Evolutionary conservation across 2,888 invertebrate genomes (phyloP).

Genomic region (Drosophila kanekoi): DNA sequence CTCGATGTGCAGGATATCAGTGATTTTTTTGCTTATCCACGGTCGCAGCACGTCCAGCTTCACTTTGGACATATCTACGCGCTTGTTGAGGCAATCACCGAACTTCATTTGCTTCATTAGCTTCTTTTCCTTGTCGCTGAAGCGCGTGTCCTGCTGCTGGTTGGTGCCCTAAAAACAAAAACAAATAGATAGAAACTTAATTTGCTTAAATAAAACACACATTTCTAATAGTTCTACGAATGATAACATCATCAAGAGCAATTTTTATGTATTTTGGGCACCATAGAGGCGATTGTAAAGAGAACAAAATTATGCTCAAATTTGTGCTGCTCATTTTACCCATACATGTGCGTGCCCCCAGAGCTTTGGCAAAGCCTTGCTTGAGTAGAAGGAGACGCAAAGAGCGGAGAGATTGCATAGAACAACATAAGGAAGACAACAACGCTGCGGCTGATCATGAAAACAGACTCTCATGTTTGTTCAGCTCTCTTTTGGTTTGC

Average conservation of each 20-base stretch:
- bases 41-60: conserved; percentile 99
- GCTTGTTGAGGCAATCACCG: conserved; percentile 95
- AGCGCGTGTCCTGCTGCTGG: conserved; percentile 99
- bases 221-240: not conserved
- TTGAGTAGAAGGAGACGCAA: not conserved
- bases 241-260: not conserved
- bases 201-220: not conserved
- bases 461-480: conserved; percentile 10
- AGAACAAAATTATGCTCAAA: too few relatives aligned
- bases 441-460: conserved; percentile 19
- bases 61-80: conserved; percentile 99
- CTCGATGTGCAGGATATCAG: conserved; percentile 98
- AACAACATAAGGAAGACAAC: conserved; percentile 5
- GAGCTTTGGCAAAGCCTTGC: not conserved
- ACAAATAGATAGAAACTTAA: not conserved
- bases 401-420: not conserved
- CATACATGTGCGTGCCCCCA: not conserved
- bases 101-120: conserved; percentile 99
- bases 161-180: conserved; percentile 93
- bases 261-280: too few relatives aligned
- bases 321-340: too few relatives aligned
- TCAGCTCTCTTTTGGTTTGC: conserved; percentile 20
- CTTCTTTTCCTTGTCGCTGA: conserved; percentile 99
- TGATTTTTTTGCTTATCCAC: conserved; percentile 99
- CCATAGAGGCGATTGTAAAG: too few relatives aligned